These are phyloP conservation scores for Lepisosteus oculatus DNA, from an alignment of 2,113 vertebrate genomes.

Conservation along the genomic window DNA sequence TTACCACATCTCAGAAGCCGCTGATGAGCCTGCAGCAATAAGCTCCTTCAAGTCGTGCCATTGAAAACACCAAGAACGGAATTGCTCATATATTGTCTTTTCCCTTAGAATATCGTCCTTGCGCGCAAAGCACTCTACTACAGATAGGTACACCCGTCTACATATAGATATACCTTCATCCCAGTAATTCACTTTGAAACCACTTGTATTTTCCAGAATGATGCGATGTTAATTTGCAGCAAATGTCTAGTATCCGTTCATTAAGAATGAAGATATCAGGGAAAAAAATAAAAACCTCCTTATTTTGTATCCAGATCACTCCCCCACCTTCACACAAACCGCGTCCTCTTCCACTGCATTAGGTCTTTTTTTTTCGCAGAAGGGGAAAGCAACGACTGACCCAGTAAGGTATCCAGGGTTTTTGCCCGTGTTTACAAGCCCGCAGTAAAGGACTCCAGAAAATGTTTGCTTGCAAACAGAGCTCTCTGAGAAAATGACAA, in stretches of 20 bases:
- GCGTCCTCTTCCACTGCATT: slow-evolving; percentile 57
- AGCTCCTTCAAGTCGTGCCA: slow-evolving; percentile 38
- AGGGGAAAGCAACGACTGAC: slow-evolving; percentile 14
- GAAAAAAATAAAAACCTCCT: slow-evolving; percentile 32
- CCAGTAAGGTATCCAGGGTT: slow-evolving; percentile 41
- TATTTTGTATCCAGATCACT: slow-evolving; percentile 48
- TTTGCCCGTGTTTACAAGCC: slow-evolving; percentile 23
- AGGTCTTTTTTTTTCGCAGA: slow-evolving; percentile 40
- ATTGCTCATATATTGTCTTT: slow-evolving; percentile 37
- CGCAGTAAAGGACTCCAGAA: slow-evolving; percentile 22
- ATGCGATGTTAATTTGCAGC: slow-evolving; percentile 17
- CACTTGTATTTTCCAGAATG: slow-evolving; percentile 29
- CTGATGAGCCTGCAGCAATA: slow-evolving; percentile 26
- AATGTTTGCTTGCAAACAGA: slow-evolving; percentile 42
- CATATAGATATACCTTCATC: slow-evolving; percentile 27
- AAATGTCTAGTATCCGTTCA: slow-evolving; percentile 39
- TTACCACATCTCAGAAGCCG: slow-evolving; percentile 47
- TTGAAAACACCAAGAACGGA: slow-evolving; percentile 33
- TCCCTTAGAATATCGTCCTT: slow-evolving; percentile 36
- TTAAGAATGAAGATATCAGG: slow-evolving; percentile 27
- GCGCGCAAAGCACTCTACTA: slow-evolving; percentile 20
- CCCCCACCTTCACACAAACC: slow-evolving; percentile 43
- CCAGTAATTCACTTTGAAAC: slow-evolving; percentile 37
- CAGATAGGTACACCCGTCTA: slow-evolving; percentile 21
- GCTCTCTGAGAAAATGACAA: slow-evolving; percentile 52